Evolutionary conservation across 2,797 vertebrate genomes (phyloP), one percentile per base, ranked within the genome.

Genomic region (Cyprinodon diabolis): DNA sequence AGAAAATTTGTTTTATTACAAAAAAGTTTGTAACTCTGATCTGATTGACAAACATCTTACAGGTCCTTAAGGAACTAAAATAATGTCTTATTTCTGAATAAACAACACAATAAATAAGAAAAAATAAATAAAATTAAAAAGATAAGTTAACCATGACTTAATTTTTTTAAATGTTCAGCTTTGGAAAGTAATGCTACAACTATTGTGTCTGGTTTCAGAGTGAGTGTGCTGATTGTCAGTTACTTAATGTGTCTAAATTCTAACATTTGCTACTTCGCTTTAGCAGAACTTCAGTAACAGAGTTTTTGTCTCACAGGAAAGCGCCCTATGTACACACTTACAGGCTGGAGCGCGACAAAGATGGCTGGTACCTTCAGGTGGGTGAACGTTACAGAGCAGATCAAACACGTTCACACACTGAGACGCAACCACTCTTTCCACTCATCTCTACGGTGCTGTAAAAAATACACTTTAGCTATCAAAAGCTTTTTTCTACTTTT

Each of bases 281-380:
- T 74, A 2, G 4, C 66, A 72, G 11, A 12, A 47, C 71, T 72
- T 13, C 1, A n/a, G 43, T 71, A 0, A 48, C 68, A 21, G 0
- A 0, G 57, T 21, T 71, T 69, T 37, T 21, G 47, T 63, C 68
- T 76, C 49, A 9, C 84, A 94, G 93, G 80, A 92, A 86, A 87
- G 66, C 91, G 12, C 92, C 91, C 0, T 92, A 77, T 47, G 91
- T 93, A 11, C 85, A 90, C 82, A 93, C 89, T 15, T 92, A 90
- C 87, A 88, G 92, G 66, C 81, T 94, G 7, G 13, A 66, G 0
- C 76, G 51, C 54, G 78, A 87, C 19, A 4, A 76, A 0, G 48
- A 80, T 1, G 90, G 92, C 74, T 93, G 92, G 91, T 77, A 45
- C 56, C 52, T 89, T 30, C 84, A 90, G 86, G 93, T 93, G 72